Base-by-base conservation (phyloP, 1,140 invertebrate species). In the Anastrepha obliqua region DNA sequence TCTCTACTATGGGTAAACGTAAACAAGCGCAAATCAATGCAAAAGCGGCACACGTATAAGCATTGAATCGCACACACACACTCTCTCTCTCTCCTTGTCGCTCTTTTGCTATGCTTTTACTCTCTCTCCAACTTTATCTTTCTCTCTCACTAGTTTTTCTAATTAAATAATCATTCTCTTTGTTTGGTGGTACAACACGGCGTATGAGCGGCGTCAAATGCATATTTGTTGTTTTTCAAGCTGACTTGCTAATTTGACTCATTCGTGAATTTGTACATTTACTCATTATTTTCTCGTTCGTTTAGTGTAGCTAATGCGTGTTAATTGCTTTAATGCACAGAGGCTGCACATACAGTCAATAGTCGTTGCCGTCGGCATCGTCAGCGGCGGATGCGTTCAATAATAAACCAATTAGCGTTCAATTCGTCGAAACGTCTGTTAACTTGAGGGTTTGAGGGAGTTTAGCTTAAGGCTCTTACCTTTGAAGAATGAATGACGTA, bases 381-480 rank as follows among this genome's bases (percentile, higher is more conserved):
- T 20, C 17, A 20, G 47, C 44, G 5, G 7, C n/a, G 29, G 44
- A 15, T 1, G 47, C 44, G 74, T 9, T 20, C 42, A 81, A 81
- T 81, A 81, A 55, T 81, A 81, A 81, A 81, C 74, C 74, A 81
- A 81, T 81, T 81, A 81, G 74, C 74, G 74, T 81, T 81, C 74
- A 55, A 81, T 81, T 51, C 74, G 74, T 9, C 74, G 74, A 81
- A 81, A n/a, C 47, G 47, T 15, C 51, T 81, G 9, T 81, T 81
- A 20, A 8, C 9, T 1, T 11, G 47, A 15, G 20, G 2, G 29
- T 81, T 81, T 81, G 17, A 20, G 20, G 17, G 17, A 51, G n/a
- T 39, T 44, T 17, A 15, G 67, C 67, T 74, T 62, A 4, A 67
- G 13, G 60, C 64, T 67, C 29, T 55, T 17, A 55, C 17, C 74